phyloP scores from a whole-genome alignment of 2,113 vertebrate species.

The Herpetotheres cachinnans region DNA sequence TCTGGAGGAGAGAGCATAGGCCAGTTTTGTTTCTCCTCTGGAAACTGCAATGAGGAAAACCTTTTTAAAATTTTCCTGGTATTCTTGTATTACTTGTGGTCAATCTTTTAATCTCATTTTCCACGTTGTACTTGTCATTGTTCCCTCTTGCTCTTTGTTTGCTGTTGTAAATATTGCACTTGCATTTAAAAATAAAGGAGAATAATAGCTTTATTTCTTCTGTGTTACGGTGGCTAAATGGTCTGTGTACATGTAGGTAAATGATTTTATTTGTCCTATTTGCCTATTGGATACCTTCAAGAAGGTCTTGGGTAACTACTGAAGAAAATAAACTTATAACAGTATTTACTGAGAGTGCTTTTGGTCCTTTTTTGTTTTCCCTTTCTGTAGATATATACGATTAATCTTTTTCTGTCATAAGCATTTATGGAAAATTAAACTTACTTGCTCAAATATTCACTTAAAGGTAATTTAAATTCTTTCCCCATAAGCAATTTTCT shows the following conservation, averaged over 20 bases:
- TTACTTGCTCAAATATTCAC: not conserved
- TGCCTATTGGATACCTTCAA: not conserved
- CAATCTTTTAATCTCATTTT: not conserved
- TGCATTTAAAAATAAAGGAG: not conserved
- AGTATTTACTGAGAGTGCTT: not conserved
- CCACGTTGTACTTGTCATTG: not conserved
- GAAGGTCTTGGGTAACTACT: not conserved
- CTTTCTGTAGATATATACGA: not conserved
- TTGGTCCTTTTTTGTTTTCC: not conserved
- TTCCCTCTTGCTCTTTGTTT: not conserved
- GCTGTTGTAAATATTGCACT: not conserved
- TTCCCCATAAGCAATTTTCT: not conserved
- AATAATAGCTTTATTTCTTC: not conserved
- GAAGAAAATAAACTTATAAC: not conserved
- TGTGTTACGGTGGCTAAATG: not conserved
- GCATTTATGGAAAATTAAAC: not conserved
- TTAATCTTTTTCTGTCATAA: not conserved
- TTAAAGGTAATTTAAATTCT: not conserved
- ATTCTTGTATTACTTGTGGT: not conserved
- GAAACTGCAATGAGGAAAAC: rapidly evolving
- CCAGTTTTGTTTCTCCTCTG: not conserved
- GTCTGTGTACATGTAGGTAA: not conserved
- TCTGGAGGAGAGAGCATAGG: not conserved
- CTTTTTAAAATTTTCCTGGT: not conserved
- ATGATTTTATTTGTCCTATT: not conserved